Conservation (phyloP, 2,888 invertebrate species). For the Ischnus inquisitorius region DNA sequence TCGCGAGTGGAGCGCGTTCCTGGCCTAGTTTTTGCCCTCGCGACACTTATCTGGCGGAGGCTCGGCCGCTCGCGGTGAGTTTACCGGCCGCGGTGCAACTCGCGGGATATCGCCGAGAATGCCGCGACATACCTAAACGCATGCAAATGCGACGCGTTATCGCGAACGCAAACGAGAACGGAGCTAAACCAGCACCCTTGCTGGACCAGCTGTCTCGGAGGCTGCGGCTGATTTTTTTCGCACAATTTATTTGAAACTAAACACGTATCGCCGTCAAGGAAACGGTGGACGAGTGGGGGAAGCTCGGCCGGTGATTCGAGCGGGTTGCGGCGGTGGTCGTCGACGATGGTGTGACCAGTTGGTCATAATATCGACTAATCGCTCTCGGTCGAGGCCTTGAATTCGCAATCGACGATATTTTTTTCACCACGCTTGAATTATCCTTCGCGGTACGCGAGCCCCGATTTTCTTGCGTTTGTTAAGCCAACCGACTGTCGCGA, state of each 20-base stretch:
- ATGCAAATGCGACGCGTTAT: slow-evolving; percentile 47
- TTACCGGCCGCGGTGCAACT: too few relatives aligned
- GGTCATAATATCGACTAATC: slow-evolving; percentile 66
- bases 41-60: slow-evolving; percentile 41
- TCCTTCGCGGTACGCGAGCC: slow-evolving; percentile 69
- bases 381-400: slow-evolving; percentile 75
- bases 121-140: slow-evolving; percentile 7
- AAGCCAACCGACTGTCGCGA: too few relatives aligned
- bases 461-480: not conserved
- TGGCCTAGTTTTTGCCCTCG: slow-evolving; percentile 48
- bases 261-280: slow-evolving; percentile 41
- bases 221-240: slow-evolving; percentile 24
- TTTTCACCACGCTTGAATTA: slow-evolving; percentile 75
- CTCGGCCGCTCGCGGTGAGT: slow-evolving; percentile 19
- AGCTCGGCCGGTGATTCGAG: not conserved
- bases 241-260: slow-evolving; percentile 53
- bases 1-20: slow-evolving; percentile 22
- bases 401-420: slow-evolving; percentile 77
- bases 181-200: not conserved
- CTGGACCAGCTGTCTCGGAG: slow-evolving; percentile 6
- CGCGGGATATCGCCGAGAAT: slow-evolving; percentile 4
- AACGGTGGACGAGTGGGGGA: slow-evolving; percentile 6
- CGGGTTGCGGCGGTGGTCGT: slow-evolving; percentile 53
- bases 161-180: slow-evolving; percentile 30
- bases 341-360: slow-evolving; percentile 26